Evolutionary conservation across 2,888 invertebrate species (phyloP).

Genomic region (Linnaemya vulpina): DNA sequence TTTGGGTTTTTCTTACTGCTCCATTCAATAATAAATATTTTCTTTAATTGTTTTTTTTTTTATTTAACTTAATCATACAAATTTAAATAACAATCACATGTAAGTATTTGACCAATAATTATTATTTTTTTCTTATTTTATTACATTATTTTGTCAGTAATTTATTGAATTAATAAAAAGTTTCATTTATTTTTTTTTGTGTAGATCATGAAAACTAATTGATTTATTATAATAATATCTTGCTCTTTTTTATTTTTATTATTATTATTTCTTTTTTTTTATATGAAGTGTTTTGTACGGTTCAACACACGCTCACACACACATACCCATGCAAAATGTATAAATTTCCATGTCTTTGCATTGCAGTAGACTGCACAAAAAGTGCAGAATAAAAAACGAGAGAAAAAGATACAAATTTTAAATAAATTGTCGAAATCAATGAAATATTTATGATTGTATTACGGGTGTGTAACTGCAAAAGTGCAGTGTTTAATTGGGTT

Average conservation of each 20-base stretch:
- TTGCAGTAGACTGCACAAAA: slow-evolving; percentile 54
- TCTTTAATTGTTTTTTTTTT: slow-evolving; percentile 30
- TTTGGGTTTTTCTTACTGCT: slow-evolving; percentile 30
- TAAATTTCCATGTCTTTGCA: not conserved
- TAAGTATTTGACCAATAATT: slow-evolving; percentile 64
- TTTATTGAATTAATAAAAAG: slow-evolving; percentile 53
- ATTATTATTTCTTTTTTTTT: not conserved
- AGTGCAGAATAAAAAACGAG: slow-evolving; percentile 38
- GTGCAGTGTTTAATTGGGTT: slow-evolving; percentile 31
- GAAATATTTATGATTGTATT: slow-evolving; percentile 27
- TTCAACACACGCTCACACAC: slow-evolving; percentile 15
- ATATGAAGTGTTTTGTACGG: slow-evolving; percentile 10
- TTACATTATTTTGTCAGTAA: slow-evolving; percentile 29
- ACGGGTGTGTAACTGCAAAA: not conserved
- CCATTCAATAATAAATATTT: slow-evolving; percentile 67
- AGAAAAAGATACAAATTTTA: slow-evolving; percentile 22
- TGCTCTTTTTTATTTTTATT: not conserved
- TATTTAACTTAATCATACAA: slow-evolving; percentile 68
- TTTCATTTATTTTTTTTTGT: slow-evolving; percentile 45
- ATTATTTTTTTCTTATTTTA: slow-evolving; percentile 28
- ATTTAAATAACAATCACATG: slow-evolving; percentile 71
- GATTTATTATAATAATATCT: slow-evolving; percentile 48
- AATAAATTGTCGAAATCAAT: slow-evolving; percentile 20
- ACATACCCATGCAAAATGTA: slow-evolving; percentile 9
- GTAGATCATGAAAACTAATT: slow-evolving; percentile 56